Percentiles rank a stretch among this genome's conserved stretches.
These are phyloP conservation scores for Deilephila porcellus DNA, from an alignment of 2,888 invertebrate genomes.

Conservation along the genomic window DNA sequence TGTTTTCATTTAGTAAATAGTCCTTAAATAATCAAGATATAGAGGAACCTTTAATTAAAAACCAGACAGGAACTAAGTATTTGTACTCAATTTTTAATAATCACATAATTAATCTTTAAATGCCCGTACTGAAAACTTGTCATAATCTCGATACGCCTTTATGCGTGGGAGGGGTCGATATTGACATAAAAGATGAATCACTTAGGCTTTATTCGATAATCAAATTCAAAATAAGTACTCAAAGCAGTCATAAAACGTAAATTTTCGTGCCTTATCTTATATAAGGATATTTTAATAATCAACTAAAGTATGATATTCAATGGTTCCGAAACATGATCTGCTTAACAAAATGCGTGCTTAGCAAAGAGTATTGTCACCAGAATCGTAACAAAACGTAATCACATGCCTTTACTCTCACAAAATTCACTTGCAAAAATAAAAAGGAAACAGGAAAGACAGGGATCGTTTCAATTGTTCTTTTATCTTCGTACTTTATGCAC, in stretches of 20 bases:
- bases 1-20: too few relatives aligned
- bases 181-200: too few relatives aligned
- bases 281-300: background rate
- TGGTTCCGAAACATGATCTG: background rate
- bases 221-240: background rate
- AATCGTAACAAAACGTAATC: background rate
- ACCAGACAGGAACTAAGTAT: too few relatives aligned
- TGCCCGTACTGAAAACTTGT: too few relatives aligned
- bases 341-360: background rate
- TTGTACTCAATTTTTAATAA: too few relatives aligned
- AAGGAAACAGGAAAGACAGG: constrained; percentile 18
- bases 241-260: background rate
- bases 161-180: too few relatives aligned
- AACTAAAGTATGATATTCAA: constrained; percentile 1
- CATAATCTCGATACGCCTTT: too few relatives aligned
- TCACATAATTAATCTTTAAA: too few relatives aligned
- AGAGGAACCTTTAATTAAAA: too few relatives aligned
- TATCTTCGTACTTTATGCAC: constrained; percentile 36
- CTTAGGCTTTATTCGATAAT: background rate
- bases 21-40: too few relatives aligned
- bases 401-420: background rate
- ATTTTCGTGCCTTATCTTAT: background rate
- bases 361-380: background rate
- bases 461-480: constrained; percentile 33
- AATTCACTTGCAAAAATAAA: constrained; percentile 29